Conservation (phyloP, 2,888 invertebrate species). For the Melieria crassipennis region DNA sequence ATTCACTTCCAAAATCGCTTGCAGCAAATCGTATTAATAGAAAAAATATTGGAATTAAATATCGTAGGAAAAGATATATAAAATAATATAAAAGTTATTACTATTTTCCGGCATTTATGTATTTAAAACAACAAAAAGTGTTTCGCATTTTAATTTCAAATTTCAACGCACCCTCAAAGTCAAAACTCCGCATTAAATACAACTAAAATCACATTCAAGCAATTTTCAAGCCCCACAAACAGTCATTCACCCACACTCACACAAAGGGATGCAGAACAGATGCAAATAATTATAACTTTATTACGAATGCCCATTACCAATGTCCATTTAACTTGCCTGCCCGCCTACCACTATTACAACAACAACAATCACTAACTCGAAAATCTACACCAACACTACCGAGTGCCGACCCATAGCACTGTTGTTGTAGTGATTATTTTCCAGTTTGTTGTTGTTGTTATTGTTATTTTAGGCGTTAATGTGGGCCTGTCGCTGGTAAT, state of each 20-base stretch:
- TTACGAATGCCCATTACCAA: constrained; percentile 18
- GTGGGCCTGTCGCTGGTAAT: constrained; percentile 3
- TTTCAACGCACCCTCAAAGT: too few relatives aligned
- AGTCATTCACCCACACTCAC: not conserved
- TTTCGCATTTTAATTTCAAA: too few relatives aligned
- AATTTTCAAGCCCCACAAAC: constrained; percentile 23
- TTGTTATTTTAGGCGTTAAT: not conserved
- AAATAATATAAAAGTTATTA: too few relatives aligned
- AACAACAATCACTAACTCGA: too few relatives aligned
- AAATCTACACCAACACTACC: too few relatives aligned
- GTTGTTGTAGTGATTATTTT: not conserved
- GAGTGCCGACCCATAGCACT: not conserved
- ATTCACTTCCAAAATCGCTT: too few relatives aligned
- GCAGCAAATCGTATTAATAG: too few relatives aligned
- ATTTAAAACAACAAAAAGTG: too few relatives aligned
- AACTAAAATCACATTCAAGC: constrained; percentile 33
- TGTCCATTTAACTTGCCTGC: not conserved
- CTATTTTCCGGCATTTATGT: too few relatives aligned
- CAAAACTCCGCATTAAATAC: not conserved
- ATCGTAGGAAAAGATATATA: too few relatives aligned
- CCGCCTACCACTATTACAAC: too few relatives aligned
- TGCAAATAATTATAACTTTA: constrained; percentile 27
- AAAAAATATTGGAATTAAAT: too few relatives aligned
- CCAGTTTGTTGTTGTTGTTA: not conserved
- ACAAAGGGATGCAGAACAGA: not conserved